Percentiles rank a stretch among this genome's conserved stretches.
Conservation (phyloP, 2,797 vertebrate species). For the Nothura maculosa region DNA sequence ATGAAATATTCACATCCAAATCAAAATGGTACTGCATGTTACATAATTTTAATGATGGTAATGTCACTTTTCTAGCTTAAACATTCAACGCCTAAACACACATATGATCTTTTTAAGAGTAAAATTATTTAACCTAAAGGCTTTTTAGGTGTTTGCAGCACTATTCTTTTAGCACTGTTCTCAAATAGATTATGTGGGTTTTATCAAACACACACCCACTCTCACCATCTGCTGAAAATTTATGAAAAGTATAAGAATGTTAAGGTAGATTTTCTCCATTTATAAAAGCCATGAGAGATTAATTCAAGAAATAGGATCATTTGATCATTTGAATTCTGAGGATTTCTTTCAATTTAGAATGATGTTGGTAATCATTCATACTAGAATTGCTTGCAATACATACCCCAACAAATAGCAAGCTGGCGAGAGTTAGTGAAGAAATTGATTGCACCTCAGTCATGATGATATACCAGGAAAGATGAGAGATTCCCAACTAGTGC, state of each 20-base stretch:
- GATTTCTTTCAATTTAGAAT: neutral
- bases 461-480: too few species aligned
- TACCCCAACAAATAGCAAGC: neutral
- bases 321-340: neutral
- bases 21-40: conserved; percentile 8
- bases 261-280: conserved; percentile 60
- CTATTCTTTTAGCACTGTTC: conserved; percentile 54
- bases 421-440: neutral
- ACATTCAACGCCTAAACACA: conserved; percentile 22
- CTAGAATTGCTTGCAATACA: neutral
- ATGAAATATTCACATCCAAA: conserved; percentile 53
- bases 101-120: conserved; percentile 46
- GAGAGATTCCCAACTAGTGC: too few species aligned
- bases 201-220: conserved; percentile 71
- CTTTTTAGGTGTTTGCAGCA: conserved; percentile 61
- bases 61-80: conserved; percentile 48
- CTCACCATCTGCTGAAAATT: conserved; percentile 64
- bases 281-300: conserved; percentile 38
- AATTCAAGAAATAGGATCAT: conserved; percentile 11
- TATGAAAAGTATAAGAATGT: conserved; percentile 62
- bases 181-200: conserved; percentile 69
- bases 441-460: too few species aligned
- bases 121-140: conserved; percentile 63
- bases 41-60: conserved; percentile 43
- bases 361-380: neutral